A percentile compares a stretch with the other conserved stretches of the same genome.
Evolutionary conservation across 2,888 invertebrate genomes (phyloP).

Genomic region (Athalia circularis): DNA sequence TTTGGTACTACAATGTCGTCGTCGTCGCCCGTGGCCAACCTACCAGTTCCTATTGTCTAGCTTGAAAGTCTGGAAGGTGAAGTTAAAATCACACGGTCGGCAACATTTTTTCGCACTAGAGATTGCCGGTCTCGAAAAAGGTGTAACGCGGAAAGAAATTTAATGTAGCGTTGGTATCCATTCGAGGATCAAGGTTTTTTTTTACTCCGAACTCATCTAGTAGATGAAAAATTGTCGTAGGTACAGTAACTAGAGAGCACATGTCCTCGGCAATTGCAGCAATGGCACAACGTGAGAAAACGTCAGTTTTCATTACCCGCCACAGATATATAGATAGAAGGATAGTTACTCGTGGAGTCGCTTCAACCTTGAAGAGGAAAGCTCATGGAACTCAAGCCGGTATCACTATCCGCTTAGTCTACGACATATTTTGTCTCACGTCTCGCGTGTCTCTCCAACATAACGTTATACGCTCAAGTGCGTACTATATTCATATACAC

Average conservation of each 20-base stretch:
- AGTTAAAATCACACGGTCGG: not conserved
- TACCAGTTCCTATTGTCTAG: conserved; percentile 30
- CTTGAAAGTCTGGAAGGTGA: conserved; percentile 4
- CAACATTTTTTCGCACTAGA: not conserved
- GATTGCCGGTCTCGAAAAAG: not conserved
- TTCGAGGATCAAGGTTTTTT: too few relatives aligned
- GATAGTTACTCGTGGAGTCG: not conserved
- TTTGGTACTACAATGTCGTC: conserved; percentile 54
- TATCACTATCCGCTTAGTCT: not conserved
- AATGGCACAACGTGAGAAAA: too few relatives aligned
- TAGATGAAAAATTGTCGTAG: too few relatives aligned
- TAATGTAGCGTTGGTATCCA: too few relatives aligned
- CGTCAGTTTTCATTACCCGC: too few relatives aligned
- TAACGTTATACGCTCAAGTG: conserved; percentile 7
- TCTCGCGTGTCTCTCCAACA: conserved; percentile 36
- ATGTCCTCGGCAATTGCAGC: too few relatives aligned
- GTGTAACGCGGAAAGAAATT: not conserved
- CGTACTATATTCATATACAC: not conserved
- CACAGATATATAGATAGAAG: not conserved
- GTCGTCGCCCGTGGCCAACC: conserved; percentile 67
- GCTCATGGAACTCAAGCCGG: not conserved
- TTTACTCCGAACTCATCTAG: too few relatives aligned
- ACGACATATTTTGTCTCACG: conserved; percentile 27
- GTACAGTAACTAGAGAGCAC: too few relatives aligned
- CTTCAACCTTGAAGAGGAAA: not conserved